A percentile compares a stretch with the other conserved stretches of the same genome.
Conservation (phyloP, 2,888 invertebrate species). For the Nasonia oneida region DNA sequence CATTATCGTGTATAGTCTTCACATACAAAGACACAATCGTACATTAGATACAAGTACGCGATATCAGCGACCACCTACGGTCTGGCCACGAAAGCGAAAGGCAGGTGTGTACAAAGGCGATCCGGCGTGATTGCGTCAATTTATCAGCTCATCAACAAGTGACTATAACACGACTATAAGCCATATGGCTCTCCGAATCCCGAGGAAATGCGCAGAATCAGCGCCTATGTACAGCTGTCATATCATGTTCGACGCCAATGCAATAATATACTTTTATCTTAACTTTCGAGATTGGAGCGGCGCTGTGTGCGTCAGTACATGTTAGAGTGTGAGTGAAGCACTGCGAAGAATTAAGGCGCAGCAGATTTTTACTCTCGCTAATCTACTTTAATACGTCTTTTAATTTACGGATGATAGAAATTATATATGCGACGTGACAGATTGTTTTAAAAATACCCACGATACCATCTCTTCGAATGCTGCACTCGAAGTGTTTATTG, state of each 20-base stretch:
- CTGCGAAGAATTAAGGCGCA: background rate
- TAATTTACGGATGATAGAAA: background rate
- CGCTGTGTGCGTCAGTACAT: background rate
- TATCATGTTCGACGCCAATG: background rate
- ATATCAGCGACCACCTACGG: background rate
- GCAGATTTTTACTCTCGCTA: background rate
- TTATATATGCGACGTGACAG: background rate
- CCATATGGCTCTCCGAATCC: conserved; percentile 67
- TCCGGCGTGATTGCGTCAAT: conserved; percentile 69
- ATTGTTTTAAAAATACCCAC: background rate
- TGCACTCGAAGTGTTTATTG: background rate
- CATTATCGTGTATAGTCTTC: background rate
- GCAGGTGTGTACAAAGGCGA: conserved; percentile 39
- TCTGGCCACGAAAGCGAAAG: background rate
- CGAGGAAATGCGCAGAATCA: conserved; percentile 10
- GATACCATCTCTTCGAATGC: background rate
- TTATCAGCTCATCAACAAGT: conserved; percentile 70
- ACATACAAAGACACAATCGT: background rate
- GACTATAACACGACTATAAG: conserved; percentile 60
- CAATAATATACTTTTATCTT: conserved; percentile 17
- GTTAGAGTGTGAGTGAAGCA: background rate
- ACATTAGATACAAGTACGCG: background rate
- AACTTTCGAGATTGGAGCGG: background rate
- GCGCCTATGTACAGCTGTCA: background rate
- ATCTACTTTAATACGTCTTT: background rate